Evolutionary conservation across 2,113 vertebrate species (phyloP).

Genomic region (Synodontis membranacea): DNA sequence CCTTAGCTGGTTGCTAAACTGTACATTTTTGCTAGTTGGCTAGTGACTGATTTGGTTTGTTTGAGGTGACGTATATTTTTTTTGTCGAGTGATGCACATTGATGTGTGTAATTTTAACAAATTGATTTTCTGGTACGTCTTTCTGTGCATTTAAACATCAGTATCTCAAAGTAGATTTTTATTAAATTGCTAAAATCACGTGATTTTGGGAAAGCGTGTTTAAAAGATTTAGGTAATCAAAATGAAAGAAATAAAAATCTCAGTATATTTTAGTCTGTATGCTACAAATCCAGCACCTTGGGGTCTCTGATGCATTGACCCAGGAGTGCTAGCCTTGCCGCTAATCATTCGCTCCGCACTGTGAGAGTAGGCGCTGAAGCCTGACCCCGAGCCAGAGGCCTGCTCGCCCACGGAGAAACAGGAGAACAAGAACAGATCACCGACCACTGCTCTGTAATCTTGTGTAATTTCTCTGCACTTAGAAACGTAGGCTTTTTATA

Average conservation of each 20-base stretch:
- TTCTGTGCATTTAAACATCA: too few relatives aligned
- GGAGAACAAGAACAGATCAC: constrained; percentile 70
- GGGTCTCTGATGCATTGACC: neutral
- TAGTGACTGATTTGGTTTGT: neutral
- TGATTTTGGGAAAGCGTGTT: too few relatives aligned
- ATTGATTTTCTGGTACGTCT: too few relatives aligned
- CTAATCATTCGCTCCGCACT: neutral
- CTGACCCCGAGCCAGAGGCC: constrained; percentile 21
- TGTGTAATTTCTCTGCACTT: constrained; percentile 60
- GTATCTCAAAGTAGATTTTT: too few relatives aligned
- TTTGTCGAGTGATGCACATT: too few relatives aligned
- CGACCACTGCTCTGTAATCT: constrained; percentile 70
- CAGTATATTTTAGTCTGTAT: neutral
- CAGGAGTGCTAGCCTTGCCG: neutral
- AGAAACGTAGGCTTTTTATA: constrained; percentile 47
- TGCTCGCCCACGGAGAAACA: constrained; percentile 62
- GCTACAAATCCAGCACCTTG: neutral
- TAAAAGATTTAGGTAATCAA: too few relatives aligned
- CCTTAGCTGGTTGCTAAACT: neutral
- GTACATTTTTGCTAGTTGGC: neutral
- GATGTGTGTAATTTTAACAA: neutral
- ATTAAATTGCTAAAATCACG: too few relatives aligned
- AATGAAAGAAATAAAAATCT: neutral
- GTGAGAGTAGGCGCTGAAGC: neutral
- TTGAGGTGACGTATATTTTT: too few relatives aligned